Percentiles rank a stretch among this genome's conserved stretches.
Evolutionary conservation across 2,113 vertebrate genomes (phyloP).

Genomic region (Pseudonaja textilis): DNA sequence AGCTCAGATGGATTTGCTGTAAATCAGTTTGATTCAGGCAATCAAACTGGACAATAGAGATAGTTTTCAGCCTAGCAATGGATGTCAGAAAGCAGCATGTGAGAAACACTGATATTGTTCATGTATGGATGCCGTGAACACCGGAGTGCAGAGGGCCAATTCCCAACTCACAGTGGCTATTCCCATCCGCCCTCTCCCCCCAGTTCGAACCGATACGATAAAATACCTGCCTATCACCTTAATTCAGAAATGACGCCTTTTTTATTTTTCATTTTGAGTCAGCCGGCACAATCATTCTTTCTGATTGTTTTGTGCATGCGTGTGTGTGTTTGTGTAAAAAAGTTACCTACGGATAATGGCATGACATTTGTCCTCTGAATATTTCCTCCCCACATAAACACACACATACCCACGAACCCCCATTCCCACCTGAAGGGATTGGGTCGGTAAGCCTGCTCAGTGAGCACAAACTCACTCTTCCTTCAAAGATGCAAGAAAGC

Average conservation of each 20-base stretch:
- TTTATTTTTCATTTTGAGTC: slow-evolving; percentile 76
- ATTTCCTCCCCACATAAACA: neutral
- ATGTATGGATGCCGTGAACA: slow-evolving; percentile 78
- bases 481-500: neutral
- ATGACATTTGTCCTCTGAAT: too few species aligned
- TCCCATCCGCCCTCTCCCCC: slow-evolving; percentile 75
- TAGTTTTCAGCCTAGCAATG: slow-evolving; percentile 94
- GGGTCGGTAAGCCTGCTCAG: neutral
- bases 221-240: slow-evolving; percentile 85
- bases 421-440: neutral
- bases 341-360: slow-evolving; percentile 31
- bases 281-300: slow-evolving; percentile 56
- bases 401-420: neutral
- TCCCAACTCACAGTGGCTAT: slow-evolving; percentile 80
- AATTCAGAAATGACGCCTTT: slow-evolving; percentile 72
- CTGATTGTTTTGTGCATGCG: neutral
- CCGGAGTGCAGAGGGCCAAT: slow-evolving; percentile 73
- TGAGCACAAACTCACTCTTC: neutral
- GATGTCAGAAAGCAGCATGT: slow-evolving; percentile 91
- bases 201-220: slow-evolving; percentile 84
- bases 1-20: slow-evolving; percentile 99
- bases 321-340: neutral
- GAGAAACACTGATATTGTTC: slow-evolving; percentile 95
- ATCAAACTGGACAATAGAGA: slow-evolving; percentile 99
- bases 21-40: slow-evolving; percentile 99